These are phyloP conservation scores for Brenthis daphne DNA, from an alignment of 2,888 invertebrate genomes.

Conservation along the genomic window DNA sequence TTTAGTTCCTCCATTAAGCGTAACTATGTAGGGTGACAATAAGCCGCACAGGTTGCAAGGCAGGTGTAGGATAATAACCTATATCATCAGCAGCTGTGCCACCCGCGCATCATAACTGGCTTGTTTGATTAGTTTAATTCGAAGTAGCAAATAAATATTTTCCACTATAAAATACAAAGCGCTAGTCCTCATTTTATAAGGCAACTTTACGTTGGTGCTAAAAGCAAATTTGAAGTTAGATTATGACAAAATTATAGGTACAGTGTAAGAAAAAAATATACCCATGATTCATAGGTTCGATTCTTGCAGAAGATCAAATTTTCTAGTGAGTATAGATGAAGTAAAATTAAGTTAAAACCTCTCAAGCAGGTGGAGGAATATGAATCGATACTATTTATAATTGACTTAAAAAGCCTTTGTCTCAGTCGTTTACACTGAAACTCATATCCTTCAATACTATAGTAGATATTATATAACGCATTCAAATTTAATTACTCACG, in stretches of 20 bases:
- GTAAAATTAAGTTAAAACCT: no score
- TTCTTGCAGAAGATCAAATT: no score
- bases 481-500: slow-evolving; percentile 17
- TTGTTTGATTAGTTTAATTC: slow-evolving; percentile 30
- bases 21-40: slow-evolving; percentile 31
- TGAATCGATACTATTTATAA: background rate
- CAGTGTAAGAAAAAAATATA: no score
- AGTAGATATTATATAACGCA: slow-evolving; percentile 9
- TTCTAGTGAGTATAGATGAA: no score
- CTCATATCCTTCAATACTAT: background rate
- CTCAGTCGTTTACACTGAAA: no score
- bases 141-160: slow-evolving; percentile 6
- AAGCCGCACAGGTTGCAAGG: slow-evolving; percentile 38
- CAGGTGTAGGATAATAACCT: slow-evolving; percentile 67
- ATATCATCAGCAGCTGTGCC: slow-evolving; percentile 65
- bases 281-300: no score
- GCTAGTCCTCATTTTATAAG: background rate
- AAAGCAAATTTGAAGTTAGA: background rate
- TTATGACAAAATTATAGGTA: no score
- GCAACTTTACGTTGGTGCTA: background rate
- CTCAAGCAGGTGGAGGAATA: no score
- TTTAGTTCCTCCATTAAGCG: slow-evolving; percentile 16
- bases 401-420: background rate
- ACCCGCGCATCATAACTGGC: slow-evolving; percentile 49
- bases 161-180: slow-evolving; percentile 7